Base-by-base conservation (phyloP, 2,797 vertebrate species). In the Mycteria americana region DNA sequence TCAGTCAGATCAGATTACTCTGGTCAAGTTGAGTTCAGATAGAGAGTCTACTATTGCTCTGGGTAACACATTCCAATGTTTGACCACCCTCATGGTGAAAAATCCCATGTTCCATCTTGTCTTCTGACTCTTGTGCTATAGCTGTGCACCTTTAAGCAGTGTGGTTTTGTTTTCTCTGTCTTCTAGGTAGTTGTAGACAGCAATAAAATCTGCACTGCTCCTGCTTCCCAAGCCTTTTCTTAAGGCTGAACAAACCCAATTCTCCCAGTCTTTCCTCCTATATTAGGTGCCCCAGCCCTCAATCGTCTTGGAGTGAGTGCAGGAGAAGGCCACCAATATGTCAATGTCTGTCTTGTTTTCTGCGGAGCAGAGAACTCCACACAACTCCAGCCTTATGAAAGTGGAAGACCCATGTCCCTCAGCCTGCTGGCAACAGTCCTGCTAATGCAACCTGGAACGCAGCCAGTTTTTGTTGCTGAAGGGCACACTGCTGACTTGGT, bases 21-120 rank as follows among this genome's bases (percentile, higher is more conserved):
- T 0, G 14, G 9, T 83, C 53, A 10, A 4, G 8, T 8, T 0
- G 4, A 25, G 31, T 85, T 88, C 5, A 5, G 24, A 7, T 4
- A 10, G 50, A 9, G 41, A n/a, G 35, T 60, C 28, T 82, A 0
- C 41, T 86, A 2, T 56, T 77, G 25, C 48, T 78, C 9, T 62
- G 28, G 43, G 48, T 59, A 45, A 22, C 18, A 50, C 12, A 5
- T 60, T n/a, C 11, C 27, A 24, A 11, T 41, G 19, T 72, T 46
- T 65, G 64, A 37, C 56, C 17, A 9, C 30, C 27, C 11, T 78
- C 1, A 7, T 21, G 46, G 24, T 68, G 53, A 69, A 68, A 93
- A 62, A 65, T 69, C 12, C 27, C 7, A 5, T 27, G 25, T 68
- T 68, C 19, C 2, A 3, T 75, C 39, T 62, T 69, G 56, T 69